Conservation (phyloP, 2,797 vertebrate species). For the Pristis pectinata region DNA sequence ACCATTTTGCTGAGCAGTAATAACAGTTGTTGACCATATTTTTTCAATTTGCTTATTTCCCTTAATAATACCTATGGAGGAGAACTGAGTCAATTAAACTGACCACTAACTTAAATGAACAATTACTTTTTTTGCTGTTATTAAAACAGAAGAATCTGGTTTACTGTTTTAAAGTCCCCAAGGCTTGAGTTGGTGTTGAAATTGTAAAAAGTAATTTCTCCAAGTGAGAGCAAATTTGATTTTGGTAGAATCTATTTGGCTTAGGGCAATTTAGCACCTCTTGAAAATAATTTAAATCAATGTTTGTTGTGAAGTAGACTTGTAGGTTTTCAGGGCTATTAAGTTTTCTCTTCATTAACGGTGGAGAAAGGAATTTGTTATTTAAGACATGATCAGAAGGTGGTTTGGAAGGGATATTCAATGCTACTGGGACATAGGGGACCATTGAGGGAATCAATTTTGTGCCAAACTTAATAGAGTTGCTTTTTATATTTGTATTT, state of each 20-base stretch:
- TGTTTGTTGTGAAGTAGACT: background rate
- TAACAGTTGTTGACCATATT: too few relatives aligned
- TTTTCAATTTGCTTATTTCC: too few relatives aligned
- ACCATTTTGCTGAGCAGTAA: too few relatives aligned
- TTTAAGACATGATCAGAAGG: background rate
- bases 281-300: too few relatives aligned
- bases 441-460: background rate
- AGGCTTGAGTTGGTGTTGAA: background rate
- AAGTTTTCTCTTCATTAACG: too few relatives aligned
- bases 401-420: background rate
- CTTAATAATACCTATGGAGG: too few relatives aligned
- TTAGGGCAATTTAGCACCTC: too few relatives aligned
- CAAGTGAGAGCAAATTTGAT: background rate
- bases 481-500: background rate
- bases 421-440: background rate
- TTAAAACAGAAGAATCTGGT: too few relatives aligned
- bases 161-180: background rate
- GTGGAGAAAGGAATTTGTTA: background rate
- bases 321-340: too few relatives aligned
- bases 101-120: too few relatives aligned
- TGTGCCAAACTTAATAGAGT: background rate
- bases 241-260: background rate
- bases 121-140: too few relatives aligned
- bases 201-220: background rate
- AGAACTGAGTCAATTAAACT: too few relatives aligned